Conservation (phyloP, 2,113 vertebrate genomes). For the Panthera tigris region DNA sequence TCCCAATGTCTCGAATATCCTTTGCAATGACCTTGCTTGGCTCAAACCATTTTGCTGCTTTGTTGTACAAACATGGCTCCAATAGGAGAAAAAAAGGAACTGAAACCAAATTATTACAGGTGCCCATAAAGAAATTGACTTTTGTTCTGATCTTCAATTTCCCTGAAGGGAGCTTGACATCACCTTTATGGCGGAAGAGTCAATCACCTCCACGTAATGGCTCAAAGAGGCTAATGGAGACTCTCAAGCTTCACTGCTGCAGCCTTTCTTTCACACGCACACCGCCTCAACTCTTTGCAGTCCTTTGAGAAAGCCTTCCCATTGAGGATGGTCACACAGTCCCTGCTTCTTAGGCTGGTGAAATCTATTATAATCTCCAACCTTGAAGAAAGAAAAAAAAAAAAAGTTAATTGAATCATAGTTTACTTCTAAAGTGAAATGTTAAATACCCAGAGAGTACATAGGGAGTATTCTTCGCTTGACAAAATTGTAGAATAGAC, state of each 20-base stretch:
- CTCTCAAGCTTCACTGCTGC: background rate
- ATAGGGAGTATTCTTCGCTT: background rate
- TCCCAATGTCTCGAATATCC: background rate
- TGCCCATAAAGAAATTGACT: background rate
- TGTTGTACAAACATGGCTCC: background rate
- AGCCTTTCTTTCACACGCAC: background rate
- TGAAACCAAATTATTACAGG: background rate
- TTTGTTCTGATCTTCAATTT: background rate
- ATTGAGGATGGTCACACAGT: slow-evolving; percentile 75
- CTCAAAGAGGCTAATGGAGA: background rate
- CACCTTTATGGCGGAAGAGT: background rate
- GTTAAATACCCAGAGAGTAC: background rate
- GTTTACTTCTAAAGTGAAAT: background rate
- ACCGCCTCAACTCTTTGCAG: slow-evolving; percentile 72
- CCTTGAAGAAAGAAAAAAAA: slow-evolving; percentile 16
- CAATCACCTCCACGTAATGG: fast-evolving
- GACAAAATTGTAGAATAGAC: background rate
- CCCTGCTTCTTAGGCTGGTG: slow-evolving; percentile 36
- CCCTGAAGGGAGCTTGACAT: background rate
- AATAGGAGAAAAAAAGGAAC: background rate
- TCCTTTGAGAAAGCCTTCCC: slow-evolving; percentile 74
- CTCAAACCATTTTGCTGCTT: background rate
- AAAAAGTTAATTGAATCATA: background rate
- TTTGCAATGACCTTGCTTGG: background rate
- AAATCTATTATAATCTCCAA: slow-evolving; percentile 69